These are phyloP conservation scores for Nowickia ferox DNA, from an alignment of 2,888 invertebrate species.

Conservation along the genomic window DNA sequence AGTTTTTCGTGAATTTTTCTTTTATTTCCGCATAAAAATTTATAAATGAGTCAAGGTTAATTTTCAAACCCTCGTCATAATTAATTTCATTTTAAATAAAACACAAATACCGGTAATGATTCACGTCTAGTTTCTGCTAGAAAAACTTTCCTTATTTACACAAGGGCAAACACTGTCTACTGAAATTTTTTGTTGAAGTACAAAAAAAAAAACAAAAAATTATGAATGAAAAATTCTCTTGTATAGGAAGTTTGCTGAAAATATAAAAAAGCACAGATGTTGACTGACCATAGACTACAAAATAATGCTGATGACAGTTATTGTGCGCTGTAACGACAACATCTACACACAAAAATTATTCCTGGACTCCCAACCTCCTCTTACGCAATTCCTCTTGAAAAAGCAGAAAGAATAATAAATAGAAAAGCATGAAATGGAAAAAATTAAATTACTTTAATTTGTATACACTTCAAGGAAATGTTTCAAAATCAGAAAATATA, in stretches of 20 bases:
- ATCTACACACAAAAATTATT: not conserved
- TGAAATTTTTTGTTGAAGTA: not conserved
- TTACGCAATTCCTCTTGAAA: not conserved
- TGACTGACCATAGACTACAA: slow-evolving; percentile 51
- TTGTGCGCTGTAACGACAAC: slow-evolving; percentile 20
- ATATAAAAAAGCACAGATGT: slow-evolving; percentile 11
- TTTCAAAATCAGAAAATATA: not conserved
- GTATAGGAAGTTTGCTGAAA: slow-evolving; percentile 5
- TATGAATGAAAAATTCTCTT: not conserved
- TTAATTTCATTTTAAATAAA: slow-evolving; percentile 49
- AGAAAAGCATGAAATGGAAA: not conserved
- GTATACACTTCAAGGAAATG: not conserved
- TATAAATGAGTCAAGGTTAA: slow-evolving; percentile 47
- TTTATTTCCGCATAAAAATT: not conserved
- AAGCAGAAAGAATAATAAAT: not conserved
- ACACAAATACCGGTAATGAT: slow-evolving; percentile 20
- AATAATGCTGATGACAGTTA: slow-evolving; percentile 50
- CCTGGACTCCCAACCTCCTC: not conserved
- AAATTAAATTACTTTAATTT: slow-evolving; percentile 38
- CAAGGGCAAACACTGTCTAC: slow-evolving; percentile 24
- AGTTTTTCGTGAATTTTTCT: not conserved
- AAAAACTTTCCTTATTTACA: slow-evolving; percentile 14
- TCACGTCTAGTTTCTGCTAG: not conserved
- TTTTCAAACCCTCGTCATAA: slow-evolving; percentile 38
- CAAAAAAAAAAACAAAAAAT: not conserved